Conservation (phyloP, 2,888 invertebrate species). For the Zhengitettix transpicula region DNA sequence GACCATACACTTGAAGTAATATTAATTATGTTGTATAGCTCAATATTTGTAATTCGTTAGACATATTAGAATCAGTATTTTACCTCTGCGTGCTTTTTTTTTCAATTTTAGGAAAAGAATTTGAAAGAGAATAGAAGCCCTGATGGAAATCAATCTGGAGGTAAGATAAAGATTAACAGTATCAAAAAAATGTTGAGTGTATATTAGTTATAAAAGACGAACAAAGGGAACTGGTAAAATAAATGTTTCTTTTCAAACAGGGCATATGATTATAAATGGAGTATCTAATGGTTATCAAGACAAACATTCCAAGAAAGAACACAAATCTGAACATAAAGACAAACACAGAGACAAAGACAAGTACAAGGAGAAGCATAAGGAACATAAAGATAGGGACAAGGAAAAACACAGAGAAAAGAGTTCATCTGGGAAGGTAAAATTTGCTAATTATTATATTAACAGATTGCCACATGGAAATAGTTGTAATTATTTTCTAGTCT, state of each 20-base stretch:
- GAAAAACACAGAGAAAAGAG: conserved; percentile 26
- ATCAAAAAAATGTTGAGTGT: background rate
- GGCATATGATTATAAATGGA: conserved; percentile 43
- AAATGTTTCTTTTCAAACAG: conserved; percentile 2
- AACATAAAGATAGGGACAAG: conserved; percentile 25
- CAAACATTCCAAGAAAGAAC: conserved; percentile 28
- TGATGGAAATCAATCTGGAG: conserved; percentile 23
- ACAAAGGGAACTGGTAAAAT: no score
- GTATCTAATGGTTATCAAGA: conserved; percentile 59
- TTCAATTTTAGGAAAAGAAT: conserved; percentile 22
- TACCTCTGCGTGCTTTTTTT: conserved; percentile 8
- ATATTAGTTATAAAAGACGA: background rate
- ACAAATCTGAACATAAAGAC: conserved; percentile 34
- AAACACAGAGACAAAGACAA: conserved; percentile 30
- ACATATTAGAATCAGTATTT: no score
- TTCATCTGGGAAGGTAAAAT: conserved; percentile 11
- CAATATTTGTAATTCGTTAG: no score
- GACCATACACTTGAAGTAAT: no score
- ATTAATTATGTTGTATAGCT: no score
- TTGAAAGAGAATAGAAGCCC: conserved; percentile 25
- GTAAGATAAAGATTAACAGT: conserved; percentile 19
- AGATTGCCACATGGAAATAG: no score
- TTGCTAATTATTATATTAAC: background rate
- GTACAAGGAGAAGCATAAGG: conserved; percentile 26
- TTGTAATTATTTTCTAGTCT: no score